Conservation (phyloP, 2,888 invertebrate species). For the Octonoba sinensis region DNA sequence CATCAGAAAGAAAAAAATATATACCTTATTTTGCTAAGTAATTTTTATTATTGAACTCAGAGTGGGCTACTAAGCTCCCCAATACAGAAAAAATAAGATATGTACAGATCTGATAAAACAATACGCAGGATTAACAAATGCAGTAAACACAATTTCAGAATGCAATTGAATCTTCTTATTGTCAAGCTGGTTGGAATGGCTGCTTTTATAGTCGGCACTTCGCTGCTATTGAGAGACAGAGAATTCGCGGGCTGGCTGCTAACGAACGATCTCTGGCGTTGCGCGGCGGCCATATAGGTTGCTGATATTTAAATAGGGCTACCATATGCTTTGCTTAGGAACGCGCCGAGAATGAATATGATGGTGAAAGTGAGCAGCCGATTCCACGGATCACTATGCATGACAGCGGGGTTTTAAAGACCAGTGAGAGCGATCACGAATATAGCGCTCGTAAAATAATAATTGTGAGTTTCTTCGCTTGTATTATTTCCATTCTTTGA, state of each 20-base stretch:
- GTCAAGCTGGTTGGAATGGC: constrained; percentile 12
- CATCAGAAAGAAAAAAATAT: too few relatives aligned
- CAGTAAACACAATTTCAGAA: constrained; percentile 10
- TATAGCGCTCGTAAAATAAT: too few relatives aligned
- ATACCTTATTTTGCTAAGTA: too few relatives aligned
- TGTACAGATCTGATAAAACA: constrained; percentile 5
- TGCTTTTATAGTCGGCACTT: neutral
- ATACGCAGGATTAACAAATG: constrained; percentile 4
- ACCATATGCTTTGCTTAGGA: too few relatives aligned
- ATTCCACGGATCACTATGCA: too few relatives aligned
- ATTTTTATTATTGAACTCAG: constrained; percentile 22
- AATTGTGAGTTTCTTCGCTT: too few relatives aligned
- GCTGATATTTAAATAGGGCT: constrained; percentile 10
- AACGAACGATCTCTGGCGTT: neutral
- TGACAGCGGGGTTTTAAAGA: too few relatives aligned
- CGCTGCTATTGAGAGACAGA: constrained; percentile 2
- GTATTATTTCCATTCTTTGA: too few relatives aligned
- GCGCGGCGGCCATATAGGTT: constrained; percentile 1
- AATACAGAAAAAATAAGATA: constrained; percentile 15
- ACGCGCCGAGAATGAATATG: too few relatives aligned
- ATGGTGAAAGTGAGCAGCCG: too few relatives aligned
- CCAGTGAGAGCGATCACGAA: too few relatives aligned
- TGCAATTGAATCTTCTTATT: constrained; percentile 10
- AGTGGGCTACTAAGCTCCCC: constrained; percentile 10
- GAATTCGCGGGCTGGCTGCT: neutral